Conservation (phyloP, 2,797 vertebrate genomes). For the Rhyacichthys aspro region DNA sequence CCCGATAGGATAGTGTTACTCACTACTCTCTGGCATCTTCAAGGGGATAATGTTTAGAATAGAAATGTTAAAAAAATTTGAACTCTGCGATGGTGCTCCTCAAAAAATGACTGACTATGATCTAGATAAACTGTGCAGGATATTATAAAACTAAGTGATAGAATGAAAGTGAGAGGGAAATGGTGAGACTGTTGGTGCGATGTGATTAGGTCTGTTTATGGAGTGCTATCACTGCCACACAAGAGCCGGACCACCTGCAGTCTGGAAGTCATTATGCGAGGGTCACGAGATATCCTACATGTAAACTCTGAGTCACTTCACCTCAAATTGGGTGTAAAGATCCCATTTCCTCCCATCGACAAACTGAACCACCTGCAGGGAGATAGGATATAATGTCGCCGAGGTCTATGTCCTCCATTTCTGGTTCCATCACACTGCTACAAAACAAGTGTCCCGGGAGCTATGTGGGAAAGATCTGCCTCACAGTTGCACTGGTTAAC, state of each 20-base stretch:
- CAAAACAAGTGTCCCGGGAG: constrained; percentile 15
- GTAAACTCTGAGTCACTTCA: constrained; percentile 98
- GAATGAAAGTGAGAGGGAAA: constrained; percentile 13
- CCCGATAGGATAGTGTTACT: constrained; percentile 15
- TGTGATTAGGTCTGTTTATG: constrained; percentile 82
- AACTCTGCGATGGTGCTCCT: neutral
- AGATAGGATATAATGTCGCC: constrained; percentile 82
- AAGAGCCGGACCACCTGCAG: constrained; percentile 91
- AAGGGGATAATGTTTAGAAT: constrained; percentile 12
- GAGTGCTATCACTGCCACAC: constrained; percentile 84
- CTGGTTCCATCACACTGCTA: constrained; percentile 42
- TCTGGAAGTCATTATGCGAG: constrained; percentile 93
- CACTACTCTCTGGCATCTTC: constrained; percentile 17
- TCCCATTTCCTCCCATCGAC: constrained; percentile 98
- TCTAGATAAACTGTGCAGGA: neutral
- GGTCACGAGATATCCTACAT: constrained; percentile 94
- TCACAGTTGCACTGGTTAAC: constrained; percentile 3
- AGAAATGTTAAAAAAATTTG: too few relatives aligned
- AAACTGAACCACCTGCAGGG: constrained; percentile 96
- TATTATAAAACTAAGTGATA: neutral
- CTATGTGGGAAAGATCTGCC: neutral
- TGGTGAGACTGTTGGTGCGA: constrained; percentile 52
- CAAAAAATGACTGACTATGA: constrained; percentile 5
- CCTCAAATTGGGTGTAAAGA: constrained; percentile 99
- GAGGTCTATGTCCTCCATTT: constrained; percentile 47